Base-by-base conservation (phyloP, 2,888 invertebrate species). In the Mycalesis mineus region DNA sequence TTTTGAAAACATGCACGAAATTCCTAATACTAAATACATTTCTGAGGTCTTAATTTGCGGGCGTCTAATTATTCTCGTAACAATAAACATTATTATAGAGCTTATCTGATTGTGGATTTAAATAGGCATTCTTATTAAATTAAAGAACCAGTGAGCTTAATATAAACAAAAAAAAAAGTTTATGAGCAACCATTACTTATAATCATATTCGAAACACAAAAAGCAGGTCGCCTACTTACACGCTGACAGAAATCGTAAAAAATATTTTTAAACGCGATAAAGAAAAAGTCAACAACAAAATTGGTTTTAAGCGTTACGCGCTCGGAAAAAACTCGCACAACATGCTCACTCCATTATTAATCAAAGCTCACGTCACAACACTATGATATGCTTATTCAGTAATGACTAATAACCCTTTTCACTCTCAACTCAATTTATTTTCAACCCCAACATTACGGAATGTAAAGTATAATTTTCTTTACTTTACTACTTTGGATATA, bases 301-400 rank as follows among this genome's bases (percentile, higher is more conserved):
- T 62, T 47, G 56, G 50, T 70, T 78, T 80, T 78, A 81, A 80
- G 74, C 78, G 77, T 71, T 78, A 81, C 84, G 82, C 74, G 81
- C 78, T 78, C 71, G 81, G 78, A 84, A 81, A 77, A 74, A 70
- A 65, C 67, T 66, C 71, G 78, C 69, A 75, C 80, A 77, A 86
- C 88, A 86, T 75, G 80, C 77, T 73, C 72, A 73, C 75, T 80
- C 86, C 88, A 85, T 88, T 88, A 89, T 88, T 88, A 88, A 88
- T 89, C 89, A 88, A 82, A 77, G 63, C 73, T 77, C 83, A 82
- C 86, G 89, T 88, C 89, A 89, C 80, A 88, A 88, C 88, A 88
- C 81, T 81, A 80, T 80, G 84, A 88, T 88, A 87, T 82, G 77
- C 80, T 85, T 81, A 83, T 81, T 84, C 82, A 82, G 82, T 84